Evolutionary conservation across 2,797 vertebrate genomes (phyloP).

Genomic region (Petrocephalus schoutedeni): DNA sequence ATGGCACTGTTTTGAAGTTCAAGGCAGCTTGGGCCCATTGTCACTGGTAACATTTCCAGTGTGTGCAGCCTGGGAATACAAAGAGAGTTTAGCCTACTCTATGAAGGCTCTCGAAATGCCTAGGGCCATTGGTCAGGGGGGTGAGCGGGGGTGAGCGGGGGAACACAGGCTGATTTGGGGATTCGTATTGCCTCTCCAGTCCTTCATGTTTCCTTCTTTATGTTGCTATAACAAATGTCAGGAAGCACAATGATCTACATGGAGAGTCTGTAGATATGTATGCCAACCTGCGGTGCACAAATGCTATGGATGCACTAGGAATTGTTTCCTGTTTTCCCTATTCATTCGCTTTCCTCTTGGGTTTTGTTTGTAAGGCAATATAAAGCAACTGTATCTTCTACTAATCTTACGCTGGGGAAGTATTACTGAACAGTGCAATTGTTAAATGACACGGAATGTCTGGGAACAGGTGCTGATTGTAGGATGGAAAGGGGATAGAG

Average conservation of each 20-base stretch:
- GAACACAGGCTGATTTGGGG: slow-evolving; percentile 50
- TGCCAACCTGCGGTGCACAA: slow-evolving; percentile 38
- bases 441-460: background rate
- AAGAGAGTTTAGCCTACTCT: background rate
- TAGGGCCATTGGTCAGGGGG: slow-evolving; percentile 27
- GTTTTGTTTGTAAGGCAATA: background rate
- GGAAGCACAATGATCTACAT: slow-evolving; percentile 30
- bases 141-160: slow-evolving; percentile 48
- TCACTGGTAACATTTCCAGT: slow-evolving; percentile 23
- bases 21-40: background rate
- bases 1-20: background rate
- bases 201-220: slow-evolving; percentile 16
- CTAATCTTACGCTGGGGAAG: background rate
- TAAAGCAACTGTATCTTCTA: background rate
- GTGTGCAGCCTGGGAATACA: slow-evolving; percentile 16
- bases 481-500: background rate
- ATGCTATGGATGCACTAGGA: slow-evolving; percentile 36
- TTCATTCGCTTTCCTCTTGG: background rate
- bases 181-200: slow-evolving; percentile 43
- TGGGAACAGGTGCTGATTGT: background rate
- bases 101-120: background rate
- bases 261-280: background rate
- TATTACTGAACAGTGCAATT: background rate
- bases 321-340: slow-evolving; percentile 23
- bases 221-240: background rate